Evolutionary conservation across 2,888 invertebrate species (phyloP).

Genomic region (Hydrotaea cyrtoneurina): DNA sequence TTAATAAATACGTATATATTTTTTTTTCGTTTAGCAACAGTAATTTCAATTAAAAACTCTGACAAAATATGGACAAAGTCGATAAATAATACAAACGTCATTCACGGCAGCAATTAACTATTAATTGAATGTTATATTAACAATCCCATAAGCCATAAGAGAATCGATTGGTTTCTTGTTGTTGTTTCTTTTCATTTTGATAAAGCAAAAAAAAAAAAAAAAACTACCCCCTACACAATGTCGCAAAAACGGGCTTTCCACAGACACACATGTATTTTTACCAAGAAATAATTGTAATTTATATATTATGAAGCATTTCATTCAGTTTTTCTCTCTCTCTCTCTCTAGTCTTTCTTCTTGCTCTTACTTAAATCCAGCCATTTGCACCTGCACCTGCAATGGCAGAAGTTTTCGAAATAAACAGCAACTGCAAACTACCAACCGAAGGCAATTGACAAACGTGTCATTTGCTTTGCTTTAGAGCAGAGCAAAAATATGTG

Average conservation of each 20-base stretch:
- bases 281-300: background rate
- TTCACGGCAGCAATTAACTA: background rate
- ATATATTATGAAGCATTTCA: background rate
- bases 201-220: background rate
- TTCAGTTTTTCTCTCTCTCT: background rate
- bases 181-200: too few species aligned
- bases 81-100: background rate
- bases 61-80: background rate
- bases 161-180: too few species aligned
- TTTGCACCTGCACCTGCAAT: slow-evolving; percentile 42
- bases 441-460: slow-evolving; percentile 50
- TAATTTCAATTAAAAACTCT: background rate
- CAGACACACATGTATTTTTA: background rate
- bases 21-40: too few species aligned
- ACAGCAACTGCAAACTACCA: background rate
- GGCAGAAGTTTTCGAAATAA: slow-evolving; percentile 20
- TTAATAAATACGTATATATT: background rate
- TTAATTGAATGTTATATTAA: background rate
- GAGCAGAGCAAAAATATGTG: slow-evolving; percentile 41
- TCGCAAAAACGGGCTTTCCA: background rate
- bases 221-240: background rate
- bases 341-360: background rate
- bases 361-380: slow-evolving; percentile 24
- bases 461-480: slow-evolving; percentile 42
- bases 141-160: too few species aligned